Percentiles rank a stretch among this genome's conserved stretches.
These are phyloP conservation scores for Umimayanthus kanabou DNA, from an alignment of 92 coral and sea anemone species.

Conservation along the genomic window DNA sequence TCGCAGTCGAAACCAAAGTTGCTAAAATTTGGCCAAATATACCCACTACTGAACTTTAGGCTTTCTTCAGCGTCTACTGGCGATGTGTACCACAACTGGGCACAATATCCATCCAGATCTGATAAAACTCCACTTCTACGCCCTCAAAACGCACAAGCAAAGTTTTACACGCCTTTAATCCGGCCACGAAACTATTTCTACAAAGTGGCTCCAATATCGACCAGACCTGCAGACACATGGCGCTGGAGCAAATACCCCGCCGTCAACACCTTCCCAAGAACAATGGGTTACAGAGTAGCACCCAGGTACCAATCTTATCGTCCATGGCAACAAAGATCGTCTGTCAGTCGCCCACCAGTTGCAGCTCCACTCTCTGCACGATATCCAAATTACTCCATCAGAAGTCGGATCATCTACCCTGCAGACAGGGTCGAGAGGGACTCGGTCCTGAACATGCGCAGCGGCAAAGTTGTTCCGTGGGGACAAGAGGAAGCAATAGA, in stretches of 20 bases:
- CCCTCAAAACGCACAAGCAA: not conserved
- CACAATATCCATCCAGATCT: not conserved
- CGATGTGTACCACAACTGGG: not conserved
- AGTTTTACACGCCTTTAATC: not conserved
- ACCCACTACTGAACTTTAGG: not conserved
- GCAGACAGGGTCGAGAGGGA: slow-evolving; percentile 38
- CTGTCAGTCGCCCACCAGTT: not conserved
- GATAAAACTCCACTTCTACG: not conserved
- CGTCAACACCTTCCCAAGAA: not conserved
- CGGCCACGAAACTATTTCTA: not conserved
- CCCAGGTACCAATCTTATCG: not conserved
- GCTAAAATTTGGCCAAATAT: not conserved
- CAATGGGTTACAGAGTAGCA: not conserved
- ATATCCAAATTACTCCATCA: not conserved
- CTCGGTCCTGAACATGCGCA: slow-evolving; percentile 30
- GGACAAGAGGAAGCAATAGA: not conserved
- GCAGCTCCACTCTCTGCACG: not conserved
- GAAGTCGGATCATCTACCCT: slow-evolving; percentile 6
- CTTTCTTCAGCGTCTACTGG: not conserved
- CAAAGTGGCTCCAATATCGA: not conserved
- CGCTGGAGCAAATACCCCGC: not conserved
- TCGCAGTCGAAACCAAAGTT: not conserved
- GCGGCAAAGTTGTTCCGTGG: slow-evolving; percentile 10
- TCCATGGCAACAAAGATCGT: slow-evolving; percentile 7
- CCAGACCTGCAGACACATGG: not conserved